These are phyloP conservation scores for Euschistus heros DNA, from an alignment of 1,140 invertebrate species.

Conservation along the genomic window DNA sequence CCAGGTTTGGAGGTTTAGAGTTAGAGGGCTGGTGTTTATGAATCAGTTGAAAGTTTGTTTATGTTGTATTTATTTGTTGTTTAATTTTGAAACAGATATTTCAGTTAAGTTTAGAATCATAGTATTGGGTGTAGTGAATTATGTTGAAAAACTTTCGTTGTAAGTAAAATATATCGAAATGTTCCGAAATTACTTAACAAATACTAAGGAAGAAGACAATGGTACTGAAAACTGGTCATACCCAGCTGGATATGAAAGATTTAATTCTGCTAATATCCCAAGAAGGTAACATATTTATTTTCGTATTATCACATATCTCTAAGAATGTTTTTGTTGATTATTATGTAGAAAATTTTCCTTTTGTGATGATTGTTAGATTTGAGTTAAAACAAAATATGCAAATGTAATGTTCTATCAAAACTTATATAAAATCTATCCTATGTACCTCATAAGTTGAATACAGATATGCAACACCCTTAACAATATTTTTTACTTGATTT, in stretches of 20 bases:
- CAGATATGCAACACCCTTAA: no score
- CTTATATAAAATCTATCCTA: not conserved
- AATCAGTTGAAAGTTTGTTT: not conserved
- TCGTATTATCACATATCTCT: not conserved
- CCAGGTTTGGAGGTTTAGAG: not conserved
- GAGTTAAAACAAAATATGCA: not conserved
- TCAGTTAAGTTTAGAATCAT: no score
- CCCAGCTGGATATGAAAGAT: constrained; percentile 1
- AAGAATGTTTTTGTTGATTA: not conserved
- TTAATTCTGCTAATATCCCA: not conserved
- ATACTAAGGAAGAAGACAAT: not conserved
- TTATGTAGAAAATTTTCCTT: not conserved
- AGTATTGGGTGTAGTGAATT: not conserved
- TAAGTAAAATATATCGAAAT: not conserved
- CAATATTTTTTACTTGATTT: no score
- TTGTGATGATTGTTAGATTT: not conserved
- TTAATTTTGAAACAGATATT: not conserved
- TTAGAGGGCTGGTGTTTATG: not conserved
- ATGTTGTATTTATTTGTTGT: not conserved
- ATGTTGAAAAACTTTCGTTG: not conserved
- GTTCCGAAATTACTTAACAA: not conserved
- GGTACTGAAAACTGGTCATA: constrained; percentile 9
- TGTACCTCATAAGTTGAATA: no score
- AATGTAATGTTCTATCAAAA: not conserved
- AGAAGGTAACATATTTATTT: constrained; percentile 2